Evolutionary conservation across 2,888 invertebrate species (phyloP), one percentile per base, ranked within the genome.

Genomic region (Caprella mutica): DNA sequence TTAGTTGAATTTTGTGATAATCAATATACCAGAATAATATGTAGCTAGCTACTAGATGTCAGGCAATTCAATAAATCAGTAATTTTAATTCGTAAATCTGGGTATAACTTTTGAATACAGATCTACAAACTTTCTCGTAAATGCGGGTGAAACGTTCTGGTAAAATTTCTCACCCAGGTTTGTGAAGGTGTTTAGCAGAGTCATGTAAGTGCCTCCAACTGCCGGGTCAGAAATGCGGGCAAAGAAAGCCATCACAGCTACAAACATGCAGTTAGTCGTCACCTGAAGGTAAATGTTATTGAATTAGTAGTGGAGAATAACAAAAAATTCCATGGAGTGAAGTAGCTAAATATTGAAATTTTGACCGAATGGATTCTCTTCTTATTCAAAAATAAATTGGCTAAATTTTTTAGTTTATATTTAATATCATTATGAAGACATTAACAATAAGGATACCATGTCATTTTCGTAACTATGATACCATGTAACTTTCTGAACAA

Each of bases 151-250:
- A n/a, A n/a, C n/a, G n/a, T n/a, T n/a, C n/a, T n/a, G n/a, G n/a
- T n/a, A n/a, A n/a, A n/a, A n/a, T n/a, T n/a, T n/a, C n/a, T n/a
- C n/a, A n/a, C 98, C 98, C 58, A 98, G 78, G 77, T 98, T 98
- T 48, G 85, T 82, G 23, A 97, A 78, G 0, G 98, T 98, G 72
- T 98, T 99, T 17, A 98, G 77, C 52, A 98, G 77, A 0, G 98
- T 99, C 98, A 98, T 98, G 72, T 99, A 98, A 0, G 98, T 98
- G 5, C 98, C 96, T 2, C 98, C 98, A 0, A 97, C 91, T 0
- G 84, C 79, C 0, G 96, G 93, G 72, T 99, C 98, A 61, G 94
- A 94, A 51, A 98, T 83, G 74, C 89, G 86, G 0, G 97, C 97
- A 74, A 91, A 92, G 77, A 98, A 98, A 9, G 94, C 90, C 94